phyloP scores from a whole-genome alignment of 2,888 invertebrate species.

The Orthosia gracilis region DNA sequence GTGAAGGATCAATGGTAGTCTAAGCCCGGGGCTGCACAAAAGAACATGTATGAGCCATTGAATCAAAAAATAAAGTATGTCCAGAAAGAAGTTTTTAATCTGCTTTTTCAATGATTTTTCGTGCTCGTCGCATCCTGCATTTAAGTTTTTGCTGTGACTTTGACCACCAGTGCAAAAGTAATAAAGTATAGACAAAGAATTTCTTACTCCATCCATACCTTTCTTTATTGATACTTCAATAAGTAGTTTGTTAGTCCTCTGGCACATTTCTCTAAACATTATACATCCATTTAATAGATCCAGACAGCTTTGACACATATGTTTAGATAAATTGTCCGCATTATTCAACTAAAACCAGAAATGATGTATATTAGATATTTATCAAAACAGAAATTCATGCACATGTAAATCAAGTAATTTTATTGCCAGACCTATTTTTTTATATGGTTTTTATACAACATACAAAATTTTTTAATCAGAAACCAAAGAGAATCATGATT shows the following conservation, averaged over 20 bases:
- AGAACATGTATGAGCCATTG: too few relatives aligned
- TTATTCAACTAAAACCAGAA: slow-evolving; percentile 76
- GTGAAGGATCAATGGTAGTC: too few relatives aligned
- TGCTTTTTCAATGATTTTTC: too few relatives aligned
- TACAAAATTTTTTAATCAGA: background rate
- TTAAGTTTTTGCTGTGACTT: background rate
- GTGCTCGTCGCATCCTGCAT: too few relatives aligned
- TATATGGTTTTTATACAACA: background rate
- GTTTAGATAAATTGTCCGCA: slow-evolving; percentile 78
- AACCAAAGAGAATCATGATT: background rate
- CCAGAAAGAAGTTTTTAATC: too few relatives aligned
- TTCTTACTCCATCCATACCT: slow-evolving; percentile 72
- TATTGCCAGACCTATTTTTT: background rate
- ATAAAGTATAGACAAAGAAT: background rate
- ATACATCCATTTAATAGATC: slow-evolving; percentile 86
- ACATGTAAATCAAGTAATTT: background rate
- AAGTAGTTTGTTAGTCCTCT: slow-evolving; percentile 77
- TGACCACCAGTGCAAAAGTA: background rate
- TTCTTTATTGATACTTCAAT: slow-evolving; percentile 78
- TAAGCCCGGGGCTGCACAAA: too few relatives aligned
- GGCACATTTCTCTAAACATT: slow-evolving; percentile 85
- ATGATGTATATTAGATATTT: slow-evolving; percentile 12
- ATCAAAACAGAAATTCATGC: background rate
- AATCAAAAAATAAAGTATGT: too few relatives aligned
- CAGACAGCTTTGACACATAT: slow-evolving; percentile 84